phyloP scores from a whole-genome alignment of 2,113 vertebrate species.

The Eptesicus fuscus region DNA sequence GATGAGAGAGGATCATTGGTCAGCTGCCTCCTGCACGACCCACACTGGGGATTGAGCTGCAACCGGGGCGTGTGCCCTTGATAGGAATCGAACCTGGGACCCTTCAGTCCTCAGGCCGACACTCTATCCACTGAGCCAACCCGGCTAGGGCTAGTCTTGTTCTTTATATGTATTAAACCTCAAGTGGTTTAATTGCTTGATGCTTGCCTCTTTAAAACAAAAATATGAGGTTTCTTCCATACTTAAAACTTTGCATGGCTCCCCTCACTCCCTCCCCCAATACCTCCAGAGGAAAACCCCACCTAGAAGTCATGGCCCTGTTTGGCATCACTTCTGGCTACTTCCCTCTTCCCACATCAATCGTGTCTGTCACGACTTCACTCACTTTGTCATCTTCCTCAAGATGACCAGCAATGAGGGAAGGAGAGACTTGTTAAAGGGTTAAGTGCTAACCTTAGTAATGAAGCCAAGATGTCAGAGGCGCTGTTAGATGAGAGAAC shows the following conservation, averaged over 20 bases:
- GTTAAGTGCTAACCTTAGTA: not conserved
- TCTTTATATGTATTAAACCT: not conserved
- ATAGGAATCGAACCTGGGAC: too few species aligned
- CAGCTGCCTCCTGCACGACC: too few species aligned
- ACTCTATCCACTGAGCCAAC: too few species aligned
- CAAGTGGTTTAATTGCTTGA: not conserved
- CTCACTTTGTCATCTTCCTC: not conserved
- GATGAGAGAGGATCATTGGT: too few species aligned
- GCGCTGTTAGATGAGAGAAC: not conserved
- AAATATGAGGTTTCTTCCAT: not conserved
- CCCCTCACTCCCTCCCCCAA: not conserved
- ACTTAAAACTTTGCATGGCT: not conserved
- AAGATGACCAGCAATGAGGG: not conserved
- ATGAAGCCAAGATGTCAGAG: not conserved
- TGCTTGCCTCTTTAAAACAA: not conserved
- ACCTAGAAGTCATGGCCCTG: not conserved
- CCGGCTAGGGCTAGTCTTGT: not conserved
- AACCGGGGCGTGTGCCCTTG: too few species aligned
- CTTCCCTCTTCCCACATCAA: not conserved
- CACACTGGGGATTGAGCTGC: too few species aligned
- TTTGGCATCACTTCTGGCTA: not conserved
- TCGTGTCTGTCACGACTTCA: not conserved
- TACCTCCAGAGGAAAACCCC: not conserved
- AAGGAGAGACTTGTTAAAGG: not conserved
- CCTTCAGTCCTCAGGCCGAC: too few species aligned